These are phyloP conservation scores for Cardiocondyla obscurior DNA, from an alignment of 1,140 invertebrate genomes.

Conservation along the genomic window DNA sequence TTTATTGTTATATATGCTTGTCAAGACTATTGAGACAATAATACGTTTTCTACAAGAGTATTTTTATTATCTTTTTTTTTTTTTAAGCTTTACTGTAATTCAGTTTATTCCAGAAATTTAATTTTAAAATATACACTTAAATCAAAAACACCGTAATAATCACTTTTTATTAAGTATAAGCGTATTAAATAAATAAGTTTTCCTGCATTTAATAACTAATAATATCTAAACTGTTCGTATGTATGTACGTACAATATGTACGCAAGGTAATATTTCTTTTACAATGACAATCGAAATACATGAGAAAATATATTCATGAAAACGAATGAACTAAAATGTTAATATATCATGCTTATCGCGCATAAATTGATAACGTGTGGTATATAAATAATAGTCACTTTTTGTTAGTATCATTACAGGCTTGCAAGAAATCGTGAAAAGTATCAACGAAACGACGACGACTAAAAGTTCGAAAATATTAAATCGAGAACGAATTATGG, in stretches of 20 bases:
- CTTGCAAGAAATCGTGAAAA: background rate
- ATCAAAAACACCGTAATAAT: too few species aligned
- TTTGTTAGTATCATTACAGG: background rate
- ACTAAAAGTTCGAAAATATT: background rate
- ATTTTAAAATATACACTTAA: too few species aligned
- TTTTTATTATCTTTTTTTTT: too few species aligned
- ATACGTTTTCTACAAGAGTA: too few species aligned
- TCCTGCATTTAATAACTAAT: too few species aligned
- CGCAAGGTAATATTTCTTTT: background rate
- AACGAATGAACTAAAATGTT: background rate
- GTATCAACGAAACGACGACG: background rate
- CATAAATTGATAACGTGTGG: background rate
- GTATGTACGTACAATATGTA: too few species aligned
- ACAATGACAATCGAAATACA: too few species aligned
- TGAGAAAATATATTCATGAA: background rate
- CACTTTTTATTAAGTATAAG: too few species aligned
- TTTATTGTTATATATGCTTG: background rate
- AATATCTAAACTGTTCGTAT: too few species aligned
- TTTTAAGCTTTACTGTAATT: too few species aligned
- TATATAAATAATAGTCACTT: constrained; percentile 18
- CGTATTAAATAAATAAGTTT: too few species aligned
- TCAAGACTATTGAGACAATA: background rate
- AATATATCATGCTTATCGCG: background rate
- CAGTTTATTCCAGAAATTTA: too few species aligned
- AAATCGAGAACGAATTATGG: background rate